These are phyloP conservation scores for Zaprionus lachaisei DNA, from an alignment of 1,140 invertebrate genomes.

Conservation along the genomic window DNA sequence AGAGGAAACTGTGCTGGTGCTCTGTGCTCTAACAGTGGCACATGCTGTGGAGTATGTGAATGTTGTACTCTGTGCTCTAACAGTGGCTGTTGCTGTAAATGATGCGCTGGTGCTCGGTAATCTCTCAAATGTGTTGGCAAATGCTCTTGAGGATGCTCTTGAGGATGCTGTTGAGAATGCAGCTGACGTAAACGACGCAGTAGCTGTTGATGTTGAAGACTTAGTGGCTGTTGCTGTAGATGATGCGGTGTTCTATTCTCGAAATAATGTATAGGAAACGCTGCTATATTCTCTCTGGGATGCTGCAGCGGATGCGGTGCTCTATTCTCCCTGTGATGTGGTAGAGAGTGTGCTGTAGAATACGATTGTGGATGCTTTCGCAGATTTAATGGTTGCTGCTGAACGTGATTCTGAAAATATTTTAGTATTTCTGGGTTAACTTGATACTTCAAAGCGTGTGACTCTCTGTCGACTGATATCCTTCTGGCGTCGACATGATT, in stretches of 20 bases:
- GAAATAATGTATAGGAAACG: background rate
- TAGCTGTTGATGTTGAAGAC: background rate
- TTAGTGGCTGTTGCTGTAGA: background rate
- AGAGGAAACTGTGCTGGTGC: background rate
- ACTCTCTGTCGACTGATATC: constrained; percentile 42
- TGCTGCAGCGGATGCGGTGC: background rate
- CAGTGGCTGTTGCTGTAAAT: background rate
- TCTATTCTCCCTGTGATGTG: no score
- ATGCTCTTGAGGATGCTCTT: background rate
- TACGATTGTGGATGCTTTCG: background rate
- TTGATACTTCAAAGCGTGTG: constrained; percentile 10
- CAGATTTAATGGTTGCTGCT: background rate
- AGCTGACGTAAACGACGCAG: background rate
- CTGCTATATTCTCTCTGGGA: background rate
- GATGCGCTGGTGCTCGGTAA: no score
- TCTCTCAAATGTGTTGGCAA: background rate
- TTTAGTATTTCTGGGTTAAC: background rate
- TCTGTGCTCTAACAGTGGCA: background rate
- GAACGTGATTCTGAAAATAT: background rate
- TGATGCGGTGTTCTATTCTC: background rate
- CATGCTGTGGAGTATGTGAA: no score
- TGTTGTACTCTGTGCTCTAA: no score
- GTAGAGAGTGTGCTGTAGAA: background rate
- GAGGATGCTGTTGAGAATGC: background rate
- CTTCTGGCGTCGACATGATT: constrained; percentile 29